phyloP scores from a whole-genome alignment of 1,140 invertebrate species.

The Lucilia cuprina region DNA sequence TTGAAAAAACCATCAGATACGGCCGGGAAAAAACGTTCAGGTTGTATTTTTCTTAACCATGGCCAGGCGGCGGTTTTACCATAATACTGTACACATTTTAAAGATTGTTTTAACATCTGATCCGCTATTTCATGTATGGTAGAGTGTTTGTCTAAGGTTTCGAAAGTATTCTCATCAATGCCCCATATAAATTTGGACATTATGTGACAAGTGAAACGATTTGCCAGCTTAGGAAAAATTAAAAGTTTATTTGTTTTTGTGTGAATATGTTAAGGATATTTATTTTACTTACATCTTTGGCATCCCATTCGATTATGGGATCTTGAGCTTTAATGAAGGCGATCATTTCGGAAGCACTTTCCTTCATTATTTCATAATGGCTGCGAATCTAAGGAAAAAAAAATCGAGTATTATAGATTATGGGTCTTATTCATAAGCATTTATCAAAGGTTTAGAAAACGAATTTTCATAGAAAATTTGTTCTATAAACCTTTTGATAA shows the following conservation, averaged over 20 bases:
- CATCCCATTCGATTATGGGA: background rate
- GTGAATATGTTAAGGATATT: background rate
- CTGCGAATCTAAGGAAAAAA: slow-evolving; percentile 28
- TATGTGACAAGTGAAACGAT: slow-evolving; percentile 36
- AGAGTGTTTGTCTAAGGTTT: background rate
- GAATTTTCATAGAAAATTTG: no score
- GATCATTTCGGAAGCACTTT: background rate
- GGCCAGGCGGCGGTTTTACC: slow-evolving; percentile 36
- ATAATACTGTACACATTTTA: slow-evolving; percentile 37
- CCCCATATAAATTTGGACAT: slow-evolving; percentile 39
- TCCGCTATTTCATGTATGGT: slow-evolving; percentile 35
- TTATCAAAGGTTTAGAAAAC: no score
- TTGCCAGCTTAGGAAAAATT: slow-evolving; percentile 22
- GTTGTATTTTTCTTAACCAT: slow-evolving; percentile 32
- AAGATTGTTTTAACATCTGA: slow-evolving; percentile 30
- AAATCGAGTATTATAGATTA: background rate
- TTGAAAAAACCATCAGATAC: slow-evolving; percentile 35
- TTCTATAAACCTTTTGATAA: no score
- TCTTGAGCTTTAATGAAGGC: background rate
- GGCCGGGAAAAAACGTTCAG: slow-evolving; percentile 36
- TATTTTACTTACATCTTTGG: slow-evolving; percentile 36
- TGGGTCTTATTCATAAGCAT: no score
- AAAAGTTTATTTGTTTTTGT: background rate
- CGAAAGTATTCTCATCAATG: slow-evolving; percentile 26
- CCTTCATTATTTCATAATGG: slow-evolving; percentile 18